Base-by-base conservation (phyloP, 2,113 vertebrate species). In the Condylura cristata region DNA sequence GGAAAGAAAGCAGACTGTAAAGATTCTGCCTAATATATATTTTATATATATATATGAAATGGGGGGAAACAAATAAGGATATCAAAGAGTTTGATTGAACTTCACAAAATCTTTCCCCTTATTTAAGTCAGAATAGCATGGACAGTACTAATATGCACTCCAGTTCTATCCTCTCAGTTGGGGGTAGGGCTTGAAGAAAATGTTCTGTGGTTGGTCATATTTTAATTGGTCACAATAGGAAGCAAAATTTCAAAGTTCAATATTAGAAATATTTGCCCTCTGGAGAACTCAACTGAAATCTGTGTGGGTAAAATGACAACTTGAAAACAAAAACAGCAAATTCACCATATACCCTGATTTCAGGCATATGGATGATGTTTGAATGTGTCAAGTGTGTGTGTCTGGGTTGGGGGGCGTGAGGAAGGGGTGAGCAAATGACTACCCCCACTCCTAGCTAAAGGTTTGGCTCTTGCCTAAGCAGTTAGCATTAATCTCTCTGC, bases 201-300 rank as follows among this genome's bases (percentile, higher is more conserved):
- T 96, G 66, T 92, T 97, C 82, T 96, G 92, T 93, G 88, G 88
- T 95, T 97, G 95, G 82, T 92, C 78, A 90, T 92, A 93, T 93
- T 96, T 96, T 96, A 97, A 96, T 96, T 96, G 96, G 92, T 96
- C 91, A 94, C 82, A 96, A 95, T 95, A 93, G 97, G 89, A 96
- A 96, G 92, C 90, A 95, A 90, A 97, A 97, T 68, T 95, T 97
- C 86, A 96, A 93, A 97, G 96, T 74, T 93, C 92, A 95, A 90
- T 94, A 88, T 74, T 92, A 90, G 93, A 95, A 93, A 92, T 93
- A 65, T 90, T 78, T 96, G 85, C 88, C 85, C 41, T 93, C 90
- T 95, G 94, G 94, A 97, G 95, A 82, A 93, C 90, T 95, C 78
- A 92, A 68, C 96, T 95, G 96, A 96, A 94, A 93, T 94, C 96